Evolutionary conservation across 2,113 vertebrate species (phyloP).

Genomic region (Gymnocephalus cernua): DNA sequence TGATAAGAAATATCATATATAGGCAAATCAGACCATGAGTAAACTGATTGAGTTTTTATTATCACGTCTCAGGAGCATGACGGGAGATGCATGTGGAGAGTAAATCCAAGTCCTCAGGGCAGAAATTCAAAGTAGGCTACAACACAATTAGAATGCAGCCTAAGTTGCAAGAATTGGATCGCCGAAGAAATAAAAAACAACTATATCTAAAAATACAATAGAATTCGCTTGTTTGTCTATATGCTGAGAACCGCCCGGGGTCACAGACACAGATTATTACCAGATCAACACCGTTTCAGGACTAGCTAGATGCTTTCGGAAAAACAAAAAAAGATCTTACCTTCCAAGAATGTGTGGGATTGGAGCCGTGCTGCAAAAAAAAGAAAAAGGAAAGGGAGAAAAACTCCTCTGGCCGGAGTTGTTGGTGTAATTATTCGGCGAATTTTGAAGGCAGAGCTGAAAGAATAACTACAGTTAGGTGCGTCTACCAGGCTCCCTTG

Average conservation of each 20-base stretch:
- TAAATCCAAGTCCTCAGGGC: background rate
- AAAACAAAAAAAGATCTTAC: slow-evolving; percentile 51
- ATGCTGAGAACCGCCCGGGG: background rate
- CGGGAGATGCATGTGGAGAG: background rate
- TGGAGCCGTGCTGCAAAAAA: slow-evolving; percentile 13
- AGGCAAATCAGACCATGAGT: background rate
- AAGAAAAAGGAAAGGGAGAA: background rate
- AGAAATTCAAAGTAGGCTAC: background rate
- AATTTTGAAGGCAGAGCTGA: slow-evolving; percentile 43
- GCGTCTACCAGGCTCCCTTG: slow-evolving; percentile 63
- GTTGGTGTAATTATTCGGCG: slow-evolving; percentile 49
- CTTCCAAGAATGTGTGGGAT: slow-evolving; percentile 40
- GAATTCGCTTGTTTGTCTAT: background rate
- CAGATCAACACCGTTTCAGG: background rate
- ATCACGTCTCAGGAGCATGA: slow-evolving; percentile 7
- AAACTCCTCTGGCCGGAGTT: slow-evolving; percentile 31
- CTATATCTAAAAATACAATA: background rate
- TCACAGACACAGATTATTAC: slow-evolving; percentile 16
- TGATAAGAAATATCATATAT: background rate
- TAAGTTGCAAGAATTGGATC: slow-evolving; percentile 5
- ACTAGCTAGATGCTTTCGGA: slow-evolving; percentile 10
- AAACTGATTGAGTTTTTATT: slow-evolving; percentile 13
- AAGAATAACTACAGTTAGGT: slow-evolving; percentile 46
- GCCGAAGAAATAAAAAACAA: background rate
- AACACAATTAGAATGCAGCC: background rate